phyloP scores from a whole-genome alignment of 2,113 vertebrate species.

The Asarcornis scutulata region DNA sequence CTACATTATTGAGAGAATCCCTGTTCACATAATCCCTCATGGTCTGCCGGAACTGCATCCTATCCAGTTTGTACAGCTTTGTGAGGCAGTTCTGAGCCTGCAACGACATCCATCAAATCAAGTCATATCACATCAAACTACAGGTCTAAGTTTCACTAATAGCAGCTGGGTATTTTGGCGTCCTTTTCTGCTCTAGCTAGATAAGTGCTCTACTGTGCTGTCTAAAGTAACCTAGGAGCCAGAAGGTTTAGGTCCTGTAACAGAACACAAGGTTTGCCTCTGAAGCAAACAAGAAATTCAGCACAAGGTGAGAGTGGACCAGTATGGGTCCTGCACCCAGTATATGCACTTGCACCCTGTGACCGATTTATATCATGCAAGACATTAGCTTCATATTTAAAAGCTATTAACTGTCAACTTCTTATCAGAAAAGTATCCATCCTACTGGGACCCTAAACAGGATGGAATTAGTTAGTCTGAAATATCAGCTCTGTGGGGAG shows the following conservation, averaged over 20 bases:
- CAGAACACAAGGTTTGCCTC: background rate
- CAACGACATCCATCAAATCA: constrained; percentile 59
- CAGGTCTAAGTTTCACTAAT: background rate
- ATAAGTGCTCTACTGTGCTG: background rate
- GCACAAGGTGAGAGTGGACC: background rate
- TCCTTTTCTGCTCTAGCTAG: background rate
- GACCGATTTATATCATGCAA: background rate
- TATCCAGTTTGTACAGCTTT: constrained; percentile 96
- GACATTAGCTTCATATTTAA: background rate
- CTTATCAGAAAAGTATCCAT: background rate
- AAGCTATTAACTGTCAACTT: background rate
- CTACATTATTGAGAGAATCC: constrained; percentile 98
- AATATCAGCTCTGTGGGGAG: background rate
- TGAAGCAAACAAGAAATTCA: background rate
- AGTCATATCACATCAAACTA: constrained; percentile 57
- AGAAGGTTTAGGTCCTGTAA: background rate
- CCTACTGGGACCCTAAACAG: background rate
- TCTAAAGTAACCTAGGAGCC: background rate
- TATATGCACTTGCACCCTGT: background rate
- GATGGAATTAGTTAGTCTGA: background rate
- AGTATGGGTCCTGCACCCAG: background rate
- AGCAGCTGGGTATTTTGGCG: background rate
- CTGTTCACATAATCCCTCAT: constrained; percentile 98
- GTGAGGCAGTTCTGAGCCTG: constrained; percentile 98
- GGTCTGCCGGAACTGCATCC: constrained; percentile 95